Base-by-base conservation (phyloP, 2,797 vertebrate species). In the Hippopotamyrus pictus region DNA sequence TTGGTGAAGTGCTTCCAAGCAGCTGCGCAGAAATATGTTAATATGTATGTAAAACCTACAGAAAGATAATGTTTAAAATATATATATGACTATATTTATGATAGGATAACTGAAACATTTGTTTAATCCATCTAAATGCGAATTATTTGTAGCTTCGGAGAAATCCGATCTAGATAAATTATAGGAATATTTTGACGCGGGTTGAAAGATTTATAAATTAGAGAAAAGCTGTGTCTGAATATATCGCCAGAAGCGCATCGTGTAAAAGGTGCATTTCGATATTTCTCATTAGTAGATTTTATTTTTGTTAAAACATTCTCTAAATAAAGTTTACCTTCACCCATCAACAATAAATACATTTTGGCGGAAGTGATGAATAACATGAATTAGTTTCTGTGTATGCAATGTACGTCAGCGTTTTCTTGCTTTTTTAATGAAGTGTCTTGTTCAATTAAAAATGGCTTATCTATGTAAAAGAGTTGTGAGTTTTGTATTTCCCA, bases 61-160 rank as follows among this genome's bases (percentile, higher is more conserved):
- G 17, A 41, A 87, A 17, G 29, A 57, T 59, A 87, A 87, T 44
- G 37, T 44, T 87, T 44, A 62, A 59, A 51, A 48, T 14, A 86
- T 51, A 76, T 82, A 82, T 82, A 82, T 86, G 5, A 50, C 4
- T 86, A 86, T 86, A 86, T 54, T 86, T 86, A 86, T 86, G 51
- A 53, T 53, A 33, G 84, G 48, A 53, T 86, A 53, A 86, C 53
- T 12, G 53, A 54, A 51, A 53, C 22, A 17, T 29, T 53, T 25
- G 48, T 50, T 33, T 86, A 82, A 82, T 86, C 22, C 46, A 50
- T 51, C 7, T 76, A 41, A 76, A 76, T 76, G 69, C 33, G 41
- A 76, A 82, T 82, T 46, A 44, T 44, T 82, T 19, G 76, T 44
- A 82, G 76, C 41, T 82, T 82, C 19, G 19, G 41, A 82, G 41